A percentile compares a stretch with the other conserved stretches of the same genome.
Evolutionary conservation across 2,113 vertebrate genomes (phyloP).

Genomic region (Calyptomena viridis): DNA sequence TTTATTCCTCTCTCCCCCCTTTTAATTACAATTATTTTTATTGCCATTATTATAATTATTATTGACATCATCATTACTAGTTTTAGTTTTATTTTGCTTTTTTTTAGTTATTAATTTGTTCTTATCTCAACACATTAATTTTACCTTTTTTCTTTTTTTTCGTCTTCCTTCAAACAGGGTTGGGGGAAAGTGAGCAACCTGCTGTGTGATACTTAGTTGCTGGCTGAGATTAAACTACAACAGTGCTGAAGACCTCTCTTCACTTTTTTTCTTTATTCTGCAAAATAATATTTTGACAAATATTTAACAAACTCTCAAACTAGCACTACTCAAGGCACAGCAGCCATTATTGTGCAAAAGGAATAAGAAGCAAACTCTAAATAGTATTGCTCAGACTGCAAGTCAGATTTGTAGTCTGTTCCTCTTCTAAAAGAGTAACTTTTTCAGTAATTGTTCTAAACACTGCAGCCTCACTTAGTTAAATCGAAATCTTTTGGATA

Average conservation of each 20-base stretch:
- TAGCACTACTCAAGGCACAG: not conserved
- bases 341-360: not conserved
- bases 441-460: not conserved
- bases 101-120: not conserved
- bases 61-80: fast-evolving
- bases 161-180: fast-evolving
- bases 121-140: not conserved
- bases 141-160: not conserved
- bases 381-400: not conserved
- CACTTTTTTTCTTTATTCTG: not conserved
- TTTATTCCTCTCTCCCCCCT: not conserved
- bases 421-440: not conserved
- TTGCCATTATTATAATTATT: not conserved
- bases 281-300: not conserved
- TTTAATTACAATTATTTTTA: not conserved
- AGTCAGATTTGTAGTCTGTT: not conserved
- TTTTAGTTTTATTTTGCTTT: not conserved
- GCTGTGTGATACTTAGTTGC: not conserved
- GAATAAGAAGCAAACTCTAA: not conserved
- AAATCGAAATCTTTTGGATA: constrained; percentile 23
- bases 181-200: not conserved
- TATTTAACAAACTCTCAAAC: not conserved
- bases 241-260: not conserved
- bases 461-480: not conserved
- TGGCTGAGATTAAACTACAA: not conserved